Evolutionary conservation across 1,140 invertebrate species (phyloP).

Genomic region (Caenorhabditis latens): DNA sequence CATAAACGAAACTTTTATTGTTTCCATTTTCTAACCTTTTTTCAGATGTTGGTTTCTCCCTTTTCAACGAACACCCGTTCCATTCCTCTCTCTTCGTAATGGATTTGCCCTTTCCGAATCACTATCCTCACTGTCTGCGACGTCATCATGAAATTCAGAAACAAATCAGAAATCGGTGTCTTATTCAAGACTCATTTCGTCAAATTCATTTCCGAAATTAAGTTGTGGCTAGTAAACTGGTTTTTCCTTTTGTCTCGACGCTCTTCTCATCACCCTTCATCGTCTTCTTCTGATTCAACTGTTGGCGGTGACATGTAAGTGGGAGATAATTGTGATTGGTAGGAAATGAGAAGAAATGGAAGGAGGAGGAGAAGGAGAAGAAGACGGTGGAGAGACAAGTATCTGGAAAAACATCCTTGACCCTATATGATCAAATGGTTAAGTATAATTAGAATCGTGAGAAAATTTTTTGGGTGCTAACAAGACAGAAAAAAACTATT

Average conservation of each 20-base stretch:
- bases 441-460: no score
- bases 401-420: no score
- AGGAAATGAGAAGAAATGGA: neutral
- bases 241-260: neutral
- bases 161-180: neutral
- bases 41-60: no score
- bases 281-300: neutral
- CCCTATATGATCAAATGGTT: no score
- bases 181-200: slow-evolving; percentile 44
- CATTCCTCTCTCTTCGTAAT: neutral
- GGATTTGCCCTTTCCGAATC: neutral
- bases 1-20: no score
- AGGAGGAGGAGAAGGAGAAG: neutral
- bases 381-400: neutral
- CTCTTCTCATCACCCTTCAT: neutral
- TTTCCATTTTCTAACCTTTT: no score
- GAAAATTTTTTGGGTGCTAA: no score
- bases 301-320: neutral
- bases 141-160: neutral
- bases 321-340: neutral
- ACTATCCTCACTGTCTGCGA: neutral
- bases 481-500: no score
- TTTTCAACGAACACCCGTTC: no score
- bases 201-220: slow-evolving; percentile 48
- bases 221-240: slow-evolving; percentile 51